Evolutionary conservation across 2,113 vertebrate genomes (phyloP), one percentile per base, ranked within the genome.

Genomic region (Embiotoca jacksoni): DNA sequence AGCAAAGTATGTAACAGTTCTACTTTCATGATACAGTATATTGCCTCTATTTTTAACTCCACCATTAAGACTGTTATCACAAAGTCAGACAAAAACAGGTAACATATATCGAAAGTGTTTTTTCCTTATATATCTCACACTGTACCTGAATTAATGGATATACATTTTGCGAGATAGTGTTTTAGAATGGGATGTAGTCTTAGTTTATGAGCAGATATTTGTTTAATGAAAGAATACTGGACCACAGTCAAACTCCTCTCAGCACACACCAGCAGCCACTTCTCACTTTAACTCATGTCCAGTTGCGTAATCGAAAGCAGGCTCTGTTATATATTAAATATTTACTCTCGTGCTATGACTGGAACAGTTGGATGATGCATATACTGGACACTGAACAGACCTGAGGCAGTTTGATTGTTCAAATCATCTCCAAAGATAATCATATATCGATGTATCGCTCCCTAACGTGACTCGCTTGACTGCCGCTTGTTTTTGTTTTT

Each of bases 391-490:
- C 46, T 65, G 39, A 72, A 52, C 50, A 49, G 52, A 53, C 63
- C 52, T 59, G n/a, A 44, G 5, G 55, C 61, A 37, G 10, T 60
- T 57, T 23, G 47, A 78, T 70, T 78, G 41, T 70, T 64, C 23
- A 30, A 77, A 49, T 55, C 62, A 57, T 75, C 64, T 54, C 72
- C 59, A 67, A 82, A 72, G 85, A 87, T 83, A 90, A 81, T 68
- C 31, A 13, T 9, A 13, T 9, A 69, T 11, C 4, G 1, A 77
- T 70, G 30, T 15, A 66, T 46, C 16, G 37, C 47, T 70, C 58
- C 15, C 23, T 55, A 52, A 46, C 9, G 1, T 8, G 75, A 60
- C 44, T 46, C 23, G 14, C 49, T 72, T 5, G 72, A 72, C 7
- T 68, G 75, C 16, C 36, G 35, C 64, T 82, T 37, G 23, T 23